These are phyloP conservation scores for Poeciliopsis paucimaculata DNA, from an alignment of 2,797 vertebrate species.

Conservation along the genomic window DNA sequence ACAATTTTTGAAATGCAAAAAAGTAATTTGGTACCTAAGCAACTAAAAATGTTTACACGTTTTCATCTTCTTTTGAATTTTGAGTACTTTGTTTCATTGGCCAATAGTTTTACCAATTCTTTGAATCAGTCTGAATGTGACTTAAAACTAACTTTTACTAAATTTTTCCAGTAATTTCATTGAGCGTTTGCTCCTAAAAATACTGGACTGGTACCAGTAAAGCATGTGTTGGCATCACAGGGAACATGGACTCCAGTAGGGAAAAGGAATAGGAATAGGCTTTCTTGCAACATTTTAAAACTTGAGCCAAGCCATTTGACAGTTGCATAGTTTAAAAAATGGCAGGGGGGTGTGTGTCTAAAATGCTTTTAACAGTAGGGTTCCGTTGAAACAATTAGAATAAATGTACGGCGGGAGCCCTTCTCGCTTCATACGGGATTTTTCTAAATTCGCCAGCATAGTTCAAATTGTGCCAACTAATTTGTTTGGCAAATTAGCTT, in stretches of 20 bases:
- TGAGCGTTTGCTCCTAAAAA: conserved; percentile 68
- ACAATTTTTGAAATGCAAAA: neutral
- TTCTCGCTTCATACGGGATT: conserved; percentile 76
- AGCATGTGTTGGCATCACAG: conserved; percentile 76
- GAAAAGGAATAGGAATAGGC: conserved; percentile 72
- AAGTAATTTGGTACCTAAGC: neutral
- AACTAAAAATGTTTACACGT: neutral
- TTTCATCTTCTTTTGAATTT: neutral
- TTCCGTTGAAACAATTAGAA: conserved; percentile 78
- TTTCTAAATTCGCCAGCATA: conserved; percentile 78
- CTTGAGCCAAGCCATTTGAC: conserved; percentile 75
- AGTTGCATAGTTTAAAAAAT: conserved; percentile 72
- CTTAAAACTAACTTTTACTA: conserved; percentile 49
- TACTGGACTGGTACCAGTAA: conserved; percentile 73
- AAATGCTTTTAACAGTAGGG: conserved; percentile 74
- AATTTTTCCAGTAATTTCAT: conserved; percentile 49
- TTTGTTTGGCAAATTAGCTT: conserved; percentile 82
- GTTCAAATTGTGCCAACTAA: conserved; percentile 77
- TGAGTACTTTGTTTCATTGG: conserved; percentile 8
- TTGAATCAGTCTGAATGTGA: conserved; percentile 28
- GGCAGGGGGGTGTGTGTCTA: conserved; percentile 70
- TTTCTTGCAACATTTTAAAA: conserved; percentile 65
- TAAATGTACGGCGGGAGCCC: conserved; percentile 75
- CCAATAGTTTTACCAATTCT: conserved; percentile 23
- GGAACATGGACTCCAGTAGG: conserved; percentile 77